phyloP scores from a whole-genome alignment of 2,797 vertebrate species.

The Acomys russatus region DNA sequence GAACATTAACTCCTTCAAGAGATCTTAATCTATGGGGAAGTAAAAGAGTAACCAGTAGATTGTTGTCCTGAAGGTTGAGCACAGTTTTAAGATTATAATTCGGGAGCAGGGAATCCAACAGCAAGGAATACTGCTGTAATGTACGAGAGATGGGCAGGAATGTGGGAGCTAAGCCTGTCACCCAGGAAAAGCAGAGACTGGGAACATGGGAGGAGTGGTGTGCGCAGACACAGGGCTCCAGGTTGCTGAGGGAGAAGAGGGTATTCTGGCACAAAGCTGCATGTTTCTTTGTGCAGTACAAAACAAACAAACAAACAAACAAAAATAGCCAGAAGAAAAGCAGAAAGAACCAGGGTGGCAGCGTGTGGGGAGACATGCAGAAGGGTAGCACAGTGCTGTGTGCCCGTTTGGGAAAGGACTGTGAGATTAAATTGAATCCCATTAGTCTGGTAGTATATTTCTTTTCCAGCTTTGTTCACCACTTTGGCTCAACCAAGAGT shows the following conservation, averaged over 20 bases:
- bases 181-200: no score
- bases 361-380: not conserved
- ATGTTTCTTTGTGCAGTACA: not conserved
- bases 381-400: not conserved
- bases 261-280: not conserved
- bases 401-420: not conserved
- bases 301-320: not conserved
- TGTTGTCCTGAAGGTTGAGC: not conserved
- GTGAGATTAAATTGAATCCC: conserved; percentile 25
- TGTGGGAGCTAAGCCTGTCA: not conserved
- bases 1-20: not conserved
- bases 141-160: not conserved
- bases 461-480: conserved; percentile 18
- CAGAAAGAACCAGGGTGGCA: not conserved
- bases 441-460: not conserved
- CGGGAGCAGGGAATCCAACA: not conserved
- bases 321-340: not conserved
- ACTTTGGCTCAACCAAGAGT: not conserved
- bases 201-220: not conserved
- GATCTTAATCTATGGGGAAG: not conserved
- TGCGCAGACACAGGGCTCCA: not conserved
- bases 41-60: not conserved
- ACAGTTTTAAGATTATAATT: not conserved
- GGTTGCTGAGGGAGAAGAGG: not conserved
- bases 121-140: not conserved